Base-by-base conservation (phyloP, 1,140 invertebrate species). In the Brachionus sp. region DNA sequence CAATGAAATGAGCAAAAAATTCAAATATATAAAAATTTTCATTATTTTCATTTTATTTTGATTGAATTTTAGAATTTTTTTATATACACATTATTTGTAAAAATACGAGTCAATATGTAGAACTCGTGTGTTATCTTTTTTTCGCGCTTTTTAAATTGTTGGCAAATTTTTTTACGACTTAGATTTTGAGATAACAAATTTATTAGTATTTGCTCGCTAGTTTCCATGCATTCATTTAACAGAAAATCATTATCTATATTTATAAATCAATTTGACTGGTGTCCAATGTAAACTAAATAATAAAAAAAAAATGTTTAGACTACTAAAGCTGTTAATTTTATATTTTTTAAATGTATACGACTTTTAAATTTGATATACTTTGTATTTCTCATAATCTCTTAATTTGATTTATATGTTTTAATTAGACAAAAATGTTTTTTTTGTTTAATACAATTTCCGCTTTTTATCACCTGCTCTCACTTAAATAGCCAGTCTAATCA, bases 181-280 rank as follows among this genome's bases (percentile, higher is more conserved):
- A 70, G 66, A 70, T 70, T 70, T 70, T 33, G n/a, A 70, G 66
- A 70, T 70, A 70, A 70, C 66, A 70, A 37, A 37, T 70, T 70
- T 57, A 37, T 70, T 70, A 37, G 35, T 70, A 70, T 70, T 70
- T 70, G 66, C n/a, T 70, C 35, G 66, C 33, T 70, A 70, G 66
- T 70, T 70, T 70, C 37, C 29, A 68, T 68, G 35, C 64, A 68
- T 57, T 57, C 16, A 25, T 66, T 66, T 66, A 33, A 33, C 33
- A 66, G 33, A 13, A 70, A 70, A 70, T 70, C 66, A 70, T 70
- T 70, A 70, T 70, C 35, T 37, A 39, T 39, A 39, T 4, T 39
- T 19, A 70, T 16, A 37, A 37, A 70, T 37, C 35, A 70, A 70
- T 37, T 44, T 70, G 62, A 42, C 39, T 42, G 12, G 39, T 42